These are phyloP conservation scores for Apus apus DNA, from an alignment of 2,113 vertebrate genomes.

Conservation along the genomic window DNA sequence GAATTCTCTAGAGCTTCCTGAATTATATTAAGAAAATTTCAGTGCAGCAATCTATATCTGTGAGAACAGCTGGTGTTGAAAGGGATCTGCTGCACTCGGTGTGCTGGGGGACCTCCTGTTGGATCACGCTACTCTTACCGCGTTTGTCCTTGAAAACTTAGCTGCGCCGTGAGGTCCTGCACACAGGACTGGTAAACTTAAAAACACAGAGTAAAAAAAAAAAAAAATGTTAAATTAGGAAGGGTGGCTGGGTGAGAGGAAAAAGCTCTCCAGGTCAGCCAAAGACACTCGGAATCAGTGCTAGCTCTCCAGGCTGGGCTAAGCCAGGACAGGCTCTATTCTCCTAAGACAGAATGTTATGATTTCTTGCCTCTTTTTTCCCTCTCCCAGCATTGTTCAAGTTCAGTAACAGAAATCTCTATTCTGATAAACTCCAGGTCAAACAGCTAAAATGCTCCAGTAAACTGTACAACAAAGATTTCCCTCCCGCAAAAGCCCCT, in stretches of 20 bases:
- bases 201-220: conserved; percentile 65
- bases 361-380: background rate
- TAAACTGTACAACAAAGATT: background rate
- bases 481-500: conserved; percentile 20
- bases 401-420: conserved; percentile 14
- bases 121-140: conserved; percentile 86
- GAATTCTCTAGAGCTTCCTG: conserved; percentile 97
- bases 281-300: background rate
- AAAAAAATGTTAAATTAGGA: conserved; percentile 6
- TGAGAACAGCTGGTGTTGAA: conserved; percentile 98
- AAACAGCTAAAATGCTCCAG: conserved; percentile 42
- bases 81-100: conserved; percentile 89
- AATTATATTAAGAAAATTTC: conserved; percentile 99
- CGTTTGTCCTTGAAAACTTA: conserved; percentile 93
- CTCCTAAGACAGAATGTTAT: background rate
- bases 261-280: conserved; percentile 1
- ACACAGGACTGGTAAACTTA: background rate
- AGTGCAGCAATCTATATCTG: conserved; percentile 91
- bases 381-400: conserved; percentile 41
- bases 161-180: conserved; percentile 11
- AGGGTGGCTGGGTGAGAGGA: background rate
- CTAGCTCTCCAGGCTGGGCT: background rate
- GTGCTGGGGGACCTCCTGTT: conserved; percentile 89
- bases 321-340: background rate
- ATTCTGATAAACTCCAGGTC: conserved; percentile 9